A percentile compares a stretch with the other conserved stretches of the same genome.
phyloP scores from a whole-genome alignment of 2,113 vertebrate species.

The Alces alces region DNA sequence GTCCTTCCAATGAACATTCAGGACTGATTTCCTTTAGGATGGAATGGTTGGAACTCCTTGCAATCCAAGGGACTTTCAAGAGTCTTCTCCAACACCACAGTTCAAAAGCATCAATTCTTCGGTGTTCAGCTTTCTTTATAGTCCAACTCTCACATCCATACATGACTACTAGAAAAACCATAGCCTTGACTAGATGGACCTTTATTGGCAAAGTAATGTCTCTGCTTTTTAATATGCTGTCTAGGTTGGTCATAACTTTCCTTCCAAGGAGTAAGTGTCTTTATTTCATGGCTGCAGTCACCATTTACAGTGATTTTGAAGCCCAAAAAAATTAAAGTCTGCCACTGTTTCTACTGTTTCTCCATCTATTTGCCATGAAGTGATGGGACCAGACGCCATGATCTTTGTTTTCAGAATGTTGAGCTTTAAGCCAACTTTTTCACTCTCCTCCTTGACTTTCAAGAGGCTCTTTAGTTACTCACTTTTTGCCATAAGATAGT shows the following conservation, averaged over 20 bases:
- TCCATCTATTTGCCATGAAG: not conserved
- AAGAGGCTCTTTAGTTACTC: not conserved
- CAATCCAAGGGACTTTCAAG: too few relatives aligned
- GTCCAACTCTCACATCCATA: not conserved
- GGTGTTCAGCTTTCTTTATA: too few relatives aligned
- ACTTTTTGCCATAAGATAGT: not conserved
- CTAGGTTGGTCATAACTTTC: not conserved
- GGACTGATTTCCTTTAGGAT: not conserved
- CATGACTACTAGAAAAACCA: not conserved
- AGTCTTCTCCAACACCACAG: too few relatives aligned
- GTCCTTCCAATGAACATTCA: not conserved
- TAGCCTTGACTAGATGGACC: not conserved
- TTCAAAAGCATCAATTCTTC: too few relatives aligned
- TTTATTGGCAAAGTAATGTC: not conserved
- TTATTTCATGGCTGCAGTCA: too few relatives aligned
- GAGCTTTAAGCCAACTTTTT: not conserved
- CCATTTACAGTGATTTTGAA: too few relatives aligned
- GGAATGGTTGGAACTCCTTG: not conserved
- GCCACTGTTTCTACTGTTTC: not conserved
- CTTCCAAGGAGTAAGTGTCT: not conserved
- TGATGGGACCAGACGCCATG: not conserved
- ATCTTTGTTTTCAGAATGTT: not conserved
- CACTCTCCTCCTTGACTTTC: not conserved
- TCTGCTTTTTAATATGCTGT: not conserved
- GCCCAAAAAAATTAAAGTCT: not conserved